Percentiles rank a stretch among this genome's conserved stretches.
Evolutionary conservation across 2,113 vertebrate genomes (phyloP).

Genomic region (Microtus montanus): DNA sequence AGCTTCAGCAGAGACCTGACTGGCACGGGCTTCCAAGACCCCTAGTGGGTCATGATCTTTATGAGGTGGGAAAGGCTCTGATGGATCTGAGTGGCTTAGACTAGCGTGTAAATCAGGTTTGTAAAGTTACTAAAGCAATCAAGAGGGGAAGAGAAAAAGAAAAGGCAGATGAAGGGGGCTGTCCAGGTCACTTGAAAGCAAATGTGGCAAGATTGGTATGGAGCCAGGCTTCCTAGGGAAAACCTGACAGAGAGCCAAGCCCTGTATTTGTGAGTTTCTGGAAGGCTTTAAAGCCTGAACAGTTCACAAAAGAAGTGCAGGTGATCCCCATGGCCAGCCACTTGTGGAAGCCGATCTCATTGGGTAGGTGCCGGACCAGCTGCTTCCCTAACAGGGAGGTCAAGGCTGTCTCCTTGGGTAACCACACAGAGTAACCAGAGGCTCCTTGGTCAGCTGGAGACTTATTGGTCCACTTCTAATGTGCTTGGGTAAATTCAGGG

Average conservation of each 20-base stretch:
- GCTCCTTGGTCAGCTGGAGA: neutral
- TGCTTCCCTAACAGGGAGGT: neutral
- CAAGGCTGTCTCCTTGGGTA: neutral
- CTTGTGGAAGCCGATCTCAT: neutral
- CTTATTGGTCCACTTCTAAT: neutral
- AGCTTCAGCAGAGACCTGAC: neutral
- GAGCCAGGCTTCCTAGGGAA: neutral
- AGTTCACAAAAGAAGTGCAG: conserved; percentile 10
- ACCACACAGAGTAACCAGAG: neutral
- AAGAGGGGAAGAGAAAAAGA: neutral
- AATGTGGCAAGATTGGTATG: conserved; percentile 2
- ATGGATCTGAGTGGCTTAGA: conserved; percentile 3
- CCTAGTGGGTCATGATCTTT: neutral
- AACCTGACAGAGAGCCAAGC: neutral
- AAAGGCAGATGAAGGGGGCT: conserved; percentile 6
- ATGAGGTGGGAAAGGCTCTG: conserved; percentile 19
- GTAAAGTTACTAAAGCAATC: conserved; percentile 13
- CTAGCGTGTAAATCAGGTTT: conserved; percentile 16
- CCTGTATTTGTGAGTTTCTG: conserved; percentile 5
- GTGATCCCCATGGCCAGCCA: neutral
- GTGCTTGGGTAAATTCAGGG: neutral
- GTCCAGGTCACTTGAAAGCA: conserved; percentile 23
- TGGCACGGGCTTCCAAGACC: neutral
- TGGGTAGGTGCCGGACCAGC: neutral
- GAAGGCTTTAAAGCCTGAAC: neutral